These are phyloP conservation scores for Mnemiopsis leidyi DNA, from an alignment of 37 sponge, comb jelly and placozoan species.

Conservation along the genomic window DNA sequence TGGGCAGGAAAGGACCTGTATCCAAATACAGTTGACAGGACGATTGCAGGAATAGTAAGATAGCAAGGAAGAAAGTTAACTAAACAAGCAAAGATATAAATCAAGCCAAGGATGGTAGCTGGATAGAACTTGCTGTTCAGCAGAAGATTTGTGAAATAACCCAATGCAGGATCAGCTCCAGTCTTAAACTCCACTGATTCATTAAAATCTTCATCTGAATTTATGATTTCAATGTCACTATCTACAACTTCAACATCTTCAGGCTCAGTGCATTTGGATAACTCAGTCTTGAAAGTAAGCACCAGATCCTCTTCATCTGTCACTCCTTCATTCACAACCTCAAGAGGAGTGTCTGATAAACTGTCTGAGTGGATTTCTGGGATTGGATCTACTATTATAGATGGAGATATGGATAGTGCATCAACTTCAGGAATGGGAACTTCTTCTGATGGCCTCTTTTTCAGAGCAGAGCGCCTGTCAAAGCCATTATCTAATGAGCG, in stretches of 20 bases:
- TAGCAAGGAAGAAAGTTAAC: constrained; percentile 21
- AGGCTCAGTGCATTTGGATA: background rate
- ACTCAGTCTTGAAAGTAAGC: background rate
- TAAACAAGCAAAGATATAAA: background rate
- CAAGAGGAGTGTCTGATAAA: background rate
- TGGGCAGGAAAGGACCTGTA: background rate
- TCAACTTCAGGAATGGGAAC: background rate
- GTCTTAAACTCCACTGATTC: background rate
- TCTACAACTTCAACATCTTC: background rate
- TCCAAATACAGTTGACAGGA: background rate
- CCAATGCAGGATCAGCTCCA: background rate
- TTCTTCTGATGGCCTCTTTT: background rate
- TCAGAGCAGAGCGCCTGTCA: background rate
- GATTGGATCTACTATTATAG: background rate
- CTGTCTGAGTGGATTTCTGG: background rate
- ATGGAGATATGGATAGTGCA: too few relatives aligned
- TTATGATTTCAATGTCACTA: constrained; percentile 13
- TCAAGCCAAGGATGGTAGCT: background rate
- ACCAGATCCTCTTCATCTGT: constrained; percentile 7
- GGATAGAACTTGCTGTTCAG: background rate
- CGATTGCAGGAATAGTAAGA: background rate
- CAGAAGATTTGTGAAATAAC: background rate
- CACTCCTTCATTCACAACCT: background rate
- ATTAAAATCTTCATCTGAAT: background rate
- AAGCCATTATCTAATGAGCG: background rate